Evolutionary conservation across 1,140 invertebrate species (phyloP).

Genomic region (Drosophila navojoa): DNA sequence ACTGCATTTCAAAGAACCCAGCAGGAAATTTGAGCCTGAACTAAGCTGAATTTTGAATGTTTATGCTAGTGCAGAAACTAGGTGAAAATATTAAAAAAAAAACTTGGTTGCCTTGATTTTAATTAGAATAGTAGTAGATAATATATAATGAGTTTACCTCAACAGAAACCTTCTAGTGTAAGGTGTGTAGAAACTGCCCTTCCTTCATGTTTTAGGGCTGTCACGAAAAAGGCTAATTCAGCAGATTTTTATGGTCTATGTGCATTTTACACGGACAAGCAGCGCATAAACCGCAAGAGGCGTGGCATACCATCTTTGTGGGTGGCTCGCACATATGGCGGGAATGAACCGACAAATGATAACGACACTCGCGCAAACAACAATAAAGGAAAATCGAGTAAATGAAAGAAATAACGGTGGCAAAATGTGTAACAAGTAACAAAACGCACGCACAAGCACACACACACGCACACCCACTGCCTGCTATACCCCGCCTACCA

Average conservation of each 20-base stretch:
- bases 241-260: conserved; percentile 36
- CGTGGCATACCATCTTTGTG: conserved; percentile 8
- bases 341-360: conserved; percentile 78
- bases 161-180: neutral
- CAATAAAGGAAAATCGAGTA: conserved; percentile 81
- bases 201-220: conserved; percentile 1
- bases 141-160: neutral
- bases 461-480: neutral
- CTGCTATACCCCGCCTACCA: neutral
- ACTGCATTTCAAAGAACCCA: conserved; percentile 7
- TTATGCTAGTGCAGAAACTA: neutral
- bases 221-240: conserved; percentile 31
- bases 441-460: conserved; percentile 43
- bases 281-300: conserved; percentile 47
- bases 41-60: neutral
- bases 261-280: conserved; percentile 22
- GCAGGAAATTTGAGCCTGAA: neutral
- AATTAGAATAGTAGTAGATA: neutral
- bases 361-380: conserved; percentile 80
- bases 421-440: conserved; percentile 73
- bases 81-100: neutral
- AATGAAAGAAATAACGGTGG: conserved; percentile 77
- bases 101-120: too few species aligned
- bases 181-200: neutral
- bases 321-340: conserved; percentile 60